Conservation (phyloP, 1,140 invertebrate species). For the Microplitis demolitor region DNA sequence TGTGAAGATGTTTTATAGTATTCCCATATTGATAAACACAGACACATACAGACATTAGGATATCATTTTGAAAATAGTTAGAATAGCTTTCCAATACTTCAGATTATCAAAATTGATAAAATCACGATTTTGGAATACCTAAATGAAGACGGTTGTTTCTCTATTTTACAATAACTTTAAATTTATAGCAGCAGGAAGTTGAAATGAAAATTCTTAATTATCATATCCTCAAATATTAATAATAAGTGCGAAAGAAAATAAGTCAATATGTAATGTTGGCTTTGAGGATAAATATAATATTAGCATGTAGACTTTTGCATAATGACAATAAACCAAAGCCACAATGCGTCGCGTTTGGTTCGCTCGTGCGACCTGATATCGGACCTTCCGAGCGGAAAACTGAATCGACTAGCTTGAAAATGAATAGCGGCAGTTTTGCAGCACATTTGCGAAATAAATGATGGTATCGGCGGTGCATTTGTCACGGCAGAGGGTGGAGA, state of each 20-base stretch:
- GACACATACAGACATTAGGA: too few species aligned
- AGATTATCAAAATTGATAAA: too few species aligned
- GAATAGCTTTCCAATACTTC: too few species aligned
- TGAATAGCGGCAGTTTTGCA: conserved; percentile 63
- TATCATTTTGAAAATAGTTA: too few species aligned
- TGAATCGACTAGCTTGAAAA: conserved; percentile 61
- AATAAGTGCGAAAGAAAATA: neutral
- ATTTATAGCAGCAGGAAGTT: too few species aligned
- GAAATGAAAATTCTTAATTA: too few species aligned
- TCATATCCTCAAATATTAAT: too few species aligned
- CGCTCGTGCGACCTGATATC: conserved; percentile 29
- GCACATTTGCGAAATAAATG: conserved; percentile 63
- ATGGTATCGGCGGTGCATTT: conserved; percentile 62
- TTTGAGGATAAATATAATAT: neutral
- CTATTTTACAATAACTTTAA: too few species aligned
- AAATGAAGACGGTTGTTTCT: too few species aligned
- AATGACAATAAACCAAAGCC: conserved; percentile 33
- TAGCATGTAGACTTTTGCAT: neutral
- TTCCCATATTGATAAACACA: too few species aligned
- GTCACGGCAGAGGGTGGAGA: conserved; percentile 46
- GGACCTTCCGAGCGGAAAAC: conserved; percentile 54
- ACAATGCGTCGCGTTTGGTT: conserved; percentile 21
- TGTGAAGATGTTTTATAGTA: too few species aligned
- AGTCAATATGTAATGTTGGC: neutral
- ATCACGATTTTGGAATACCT: too few species aligned